Base-by-base conservation (phyloP, 1,140 invertebrate species). In the Drosophila aff. region DNA sequence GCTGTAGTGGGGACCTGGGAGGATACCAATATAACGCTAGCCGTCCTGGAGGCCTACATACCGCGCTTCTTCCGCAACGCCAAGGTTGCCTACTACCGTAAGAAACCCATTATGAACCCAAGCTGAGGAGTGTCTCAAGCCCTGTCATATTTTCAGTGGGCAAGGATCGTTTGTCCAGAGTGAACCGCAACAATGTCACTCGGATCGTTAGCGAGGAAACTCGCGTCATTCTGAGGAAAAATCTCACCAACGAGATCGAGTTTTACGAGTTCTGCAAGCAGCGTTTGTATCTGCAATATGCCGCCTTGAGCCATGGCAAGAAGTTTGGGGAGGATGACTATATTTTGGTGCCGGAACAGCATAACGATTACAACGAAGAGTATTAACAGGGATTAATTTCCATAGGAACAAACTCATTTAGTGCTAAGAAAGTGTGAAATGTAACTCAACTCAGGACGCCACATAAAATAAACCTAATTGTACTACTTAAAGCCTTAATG, bases 1-100 rank as follows among this genome's bases (percentile, higher is more conserved):
- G 96, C 97, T 0, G 97, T 98, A 0, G 97, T 98, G 4, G 97
- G 97, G 2, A 96, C 98, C n/a, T 94, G 98, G 13, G 97, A 98
- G 90, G 97, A 98, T 82, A 95, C 97, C 83, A 97, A 98, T 92
- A 95, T 95, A 2, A 98, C 97, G 0, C 93, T 98, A 1, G 94
- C 96, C 1, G 97, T 98, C 15, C 93, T 98, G 36, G 97, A 98
- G 93, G 94, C 96, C 81, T 98, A 97, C 91, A 95, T 98, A 69
- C 97, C 97, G 0, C 93, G 95, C 53, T 98, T 97, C 93, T 98
- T 98, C 93, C 94, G 93, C 44, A 96, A 97, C 46, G 97, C 97
- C 21, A 94, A 95, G 13, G 93, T 96, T 74, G 94, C 97, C 59
- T 98, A 97, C 92, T 96, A 96, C 94, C 95, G 97, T 98, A 94